These are phyloP conservation scores for Mactra quadrangularis DNA, from an alignment of 1,140 invertebrate genomes.

Conservation along the genomic window DNA sequence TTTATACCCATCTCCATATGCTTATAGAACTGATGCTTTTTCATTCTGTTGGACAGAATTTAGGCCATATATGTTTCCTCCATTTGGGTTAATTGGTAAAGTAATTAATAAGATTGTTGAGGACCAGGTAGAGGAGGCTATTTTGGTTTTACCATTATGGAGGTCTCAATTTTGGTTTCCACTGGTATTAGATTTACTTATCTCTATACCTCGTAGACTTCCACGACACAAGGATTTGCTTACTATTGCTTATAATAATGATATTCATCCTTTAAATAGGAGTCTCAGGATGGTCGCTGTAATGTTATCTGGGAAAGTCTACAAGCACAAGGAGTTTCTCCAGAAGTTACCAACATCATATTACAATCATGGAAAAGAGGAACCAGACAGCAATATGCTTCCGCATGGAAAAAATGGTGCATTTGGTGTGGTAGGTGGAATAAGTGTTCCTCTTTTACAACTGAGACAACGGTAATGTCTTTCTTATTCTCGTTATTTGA, in stretches of 20 bases:
- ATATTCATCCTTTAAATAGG: too few relatives aligned
- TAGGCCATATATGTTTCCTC: neutral
- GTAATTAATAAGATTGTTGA: neutral
- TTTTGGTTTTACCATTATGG: too few relatives aligned
- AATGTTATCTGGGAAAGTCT: neutral
- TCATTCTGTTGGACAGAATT: neutral
- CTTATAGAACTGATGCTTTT: neutral
- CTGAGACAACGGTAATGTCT: neutral
- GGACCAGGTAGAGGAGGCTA: too few relatives aligned
- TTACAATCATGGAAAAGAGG: neutral
- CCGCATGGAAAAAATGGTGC: slow-evolving; percentile 2
- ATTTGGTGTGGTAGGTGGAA: neutral
- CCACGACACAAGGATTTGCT: too few relatives aligned
- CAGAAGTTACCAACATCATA: neutral
- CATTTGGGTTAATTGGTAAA: neutral
- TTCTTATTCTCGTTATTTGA: too few relatives aligned
- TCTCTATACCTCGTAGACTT: too few relatives aligned
- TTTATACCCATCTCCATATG: neutral
- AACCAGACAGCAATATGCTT: neutral
- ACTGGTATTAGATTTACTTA: too few relatives aligned
- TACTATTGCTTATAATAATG: too few relatives aligned
- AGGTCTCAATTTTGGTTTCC: too few relatives aligned
- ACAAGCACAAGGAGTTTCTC: neutral
- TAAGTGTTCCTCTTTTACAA: neutral
- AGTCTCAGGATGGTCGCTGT: neutral